Evolutionary conservation across 2,888 invertebrate species (phyloP).

Genomic region (Perizoma flavofasciatum): DNA sequence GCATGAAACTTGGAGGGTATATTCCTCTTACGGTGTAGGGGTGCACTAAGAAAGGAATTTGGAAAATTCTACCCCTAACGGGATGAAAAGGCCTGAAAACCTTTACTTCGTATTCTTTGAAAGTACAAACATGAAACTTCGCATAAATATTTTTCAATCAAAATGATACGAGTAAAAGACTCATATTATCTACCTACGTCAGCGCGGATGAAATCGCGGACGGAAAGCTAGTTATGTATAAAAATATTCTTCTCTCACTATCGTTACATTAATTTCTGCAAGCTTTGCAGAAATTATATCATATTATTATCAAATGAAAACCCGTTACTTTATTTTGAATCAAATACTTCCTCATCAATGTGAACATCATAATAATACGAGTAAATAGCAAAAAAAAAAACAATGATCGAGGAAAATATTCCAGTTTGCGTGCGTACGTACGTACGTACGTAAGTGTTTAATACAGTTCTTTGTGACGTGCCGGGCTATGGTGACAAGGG

Average conservation of each 20-base stretch:
- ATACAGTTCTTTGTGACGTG: constrained; percentile 73
- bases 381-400: constrained; percentile 62
- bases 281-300: not conserved
- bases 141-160: too few relatives aligned
- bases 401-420: constrained; percentile 74
- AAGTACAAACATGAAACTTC: too few relatives aligned
- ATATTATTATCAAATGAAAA: constrained; percentile 14
- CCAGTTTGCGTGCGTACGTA: constrained; percentile 62
- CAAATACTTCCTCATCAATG: constrained; percentile 54
- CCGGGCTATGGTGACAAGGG: constrained; percentile 52
- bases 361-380: constrained; percentile 48
- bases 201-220: too few relatives aligned
- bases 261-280: constrained; percentile 5
- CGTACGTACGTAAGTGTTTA: constrained; percentile 54
- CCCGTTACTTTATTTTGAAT: constrained; percentile 19
- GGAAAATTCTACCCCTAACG: too few relatives aligned
- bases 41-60: too few relatives aligned
- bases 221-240: not conserved
- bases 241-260: not conserved
- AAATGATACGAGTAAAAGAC: too few relatives aligned
- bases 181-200: too few relatives aligned
- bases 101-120: not conserved
- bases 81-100: too few relatives aligned
- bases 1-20: too few relatives aligned
- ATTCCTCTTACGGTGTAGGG: too few relatives aligned